A percentile compares a stretch with the other conserved stretches of the same genome.
phyloP scores from a whole-genome alignment of 2,797 vertebrate genomes.

The Myotis vivesi region DNA sequence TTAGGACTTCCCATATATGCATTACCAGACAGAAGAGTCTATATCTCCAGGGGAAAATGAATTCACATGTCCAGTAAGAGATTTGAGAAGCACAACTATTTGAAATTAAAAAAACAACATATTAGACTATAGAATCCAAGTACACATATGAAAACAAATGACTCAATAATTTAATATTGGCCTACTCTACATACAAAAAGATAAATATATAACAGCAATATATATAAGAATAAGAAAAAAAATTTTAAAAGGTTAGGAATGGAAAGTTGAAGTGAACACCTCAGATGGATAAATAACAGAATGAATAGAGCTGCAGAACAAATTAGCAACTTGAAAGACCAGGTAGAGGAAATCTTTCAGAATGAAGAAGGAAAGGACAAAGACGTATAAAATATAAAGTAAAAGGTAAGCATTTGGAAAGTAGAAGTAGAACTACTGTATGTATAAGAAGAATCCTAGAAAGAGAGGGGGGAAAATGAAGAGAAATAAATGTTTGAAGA shows the following conservation, averaged over 20 bases:
- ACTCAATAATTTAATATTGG: not conserved
- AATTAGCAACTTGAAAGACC: not conserved
- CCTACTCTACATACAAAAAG: not conserved
- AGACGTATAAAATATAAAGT: not conserved
- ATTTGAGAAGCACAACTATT: not conserved
- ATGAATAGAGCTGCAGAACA: not conserved
- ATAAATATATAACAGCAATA: not conserved
- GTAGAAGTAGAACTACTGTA: not conserved
- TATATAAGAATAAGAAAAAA: not conserved
- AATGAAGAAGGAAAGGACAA: not conserved
- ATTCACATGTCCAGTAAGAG: not conserved
- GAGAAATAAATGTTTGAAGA: not conserved
- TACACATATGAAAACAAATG: not conserved
- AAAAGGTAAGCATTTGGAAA: not conserved
- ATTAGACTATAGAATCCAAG: not conserved
- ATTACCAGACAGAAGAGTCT: not conserved
- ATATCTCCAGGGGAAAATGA: not conserved
- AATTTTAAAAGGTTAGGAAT: not conserved
- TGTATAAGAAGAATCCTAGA: not conserved
- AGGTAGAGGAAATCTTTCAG: not conserved
- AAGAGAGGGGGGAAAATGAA: not conserved
- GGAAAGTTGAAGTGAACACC: not conserved
- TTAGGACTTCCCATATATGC: not conserved
- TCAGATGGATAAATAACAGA: not conserved
- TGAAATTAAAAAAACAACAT: not conserved